Evolutionary conservation across 2,113 vertebrate genomes (phyloP).

Genomic region (Suncus etruscus): DNA sequence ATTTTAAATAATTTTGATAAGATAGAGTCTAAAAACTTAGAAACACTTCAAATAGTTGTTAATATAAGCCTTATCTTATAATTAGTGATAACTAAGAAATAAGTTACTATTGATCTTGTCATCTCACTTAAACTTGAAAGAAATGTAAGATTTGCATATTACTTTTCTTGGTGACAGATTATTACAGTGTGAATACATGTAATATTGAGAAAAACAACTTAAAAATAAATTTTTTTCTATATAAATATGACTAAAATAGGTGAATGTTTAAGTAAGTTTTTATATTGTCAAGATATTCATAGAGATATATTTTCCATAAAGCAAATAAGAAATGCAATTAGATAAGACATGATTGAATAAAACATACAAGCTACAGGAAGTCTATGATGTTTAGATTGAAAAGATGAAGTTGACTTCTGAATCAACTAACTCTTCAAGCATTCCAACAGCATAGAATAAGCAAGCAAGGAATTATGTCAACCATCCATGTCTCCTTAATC

Average conservation of each 20-base stretch:
- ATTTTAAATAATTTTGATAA: not conserved
- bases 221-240: not conserved
- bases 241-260: not conserved
- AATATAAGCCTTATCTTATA: not conserved
- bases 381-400: not conserved
- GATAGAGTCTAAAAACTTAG: not conserved
- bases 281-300: not conserved
- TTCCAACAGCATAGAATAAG: not conserved
- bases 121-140: not conserved
- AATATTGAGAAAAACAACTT: not conserved
- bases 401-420: not conserved
- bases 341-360: not conserved
- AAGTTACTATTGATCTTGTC: not conserved
- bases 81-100: not conserved
- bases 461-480: not conserved
- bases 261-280: not conserved
- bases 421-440: not conserved
- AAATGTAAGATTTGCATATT: not conserved
- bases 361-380: not conserved
- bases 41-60: not conserved
- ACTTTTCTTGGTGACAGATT: not conserved
- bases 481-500: not conserved
- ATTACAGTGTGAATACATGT: not conserved
- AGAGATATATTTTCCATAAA: conserved; percentile 14
- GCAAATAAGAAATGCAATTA: conserved; percentile 29